These are phyloP conservation scores for Thecocarcelia acutangulata DNA, from an alignment of 2,888 invertebrate species.

Conservation along the genomic window DNA sequence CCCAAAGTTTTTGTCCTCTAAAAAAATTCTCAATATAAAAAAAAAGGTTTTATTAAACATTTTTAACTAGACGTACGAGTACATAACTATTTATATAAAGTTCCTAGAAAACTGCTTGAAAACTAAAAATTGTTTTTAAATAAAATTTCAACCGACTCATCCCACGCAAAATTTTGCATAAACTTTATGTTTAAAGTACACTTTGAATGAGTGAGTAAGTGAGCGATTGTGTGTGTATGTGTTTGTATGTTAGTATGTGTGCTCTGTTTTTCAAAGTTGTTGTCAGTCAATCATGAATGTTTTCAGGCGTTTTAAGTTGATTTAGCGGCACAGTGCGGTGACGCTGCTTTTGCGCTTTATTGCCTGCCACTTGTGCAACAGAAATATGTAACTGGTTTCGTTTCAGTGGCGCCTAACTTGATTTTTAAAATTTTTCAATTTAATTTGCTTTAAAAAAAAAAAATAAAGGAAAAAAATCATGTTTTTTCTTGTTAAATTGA, in stretches of 20 bases:
- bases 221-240: not conserved
- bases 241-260: not conserved
- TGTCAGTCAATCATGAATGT: conserved; percentile 58
- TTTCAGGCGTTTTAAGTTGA: conserved; percentile 42
- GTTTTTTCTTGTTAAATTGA: conserved; percentile 25
- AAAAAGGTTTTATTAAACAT: no score
- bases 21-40: no score
- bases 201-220: no score
- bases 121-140: no score
- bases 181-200: not conserved
- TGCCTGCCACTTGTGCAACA: conserved; percentile 63
- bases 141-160: conserved; percentile 17
- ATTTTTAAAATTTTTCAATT: conserved; percentile 33
- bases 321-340: conserved; percentile 3
- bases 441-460: conserved; percentile 13
- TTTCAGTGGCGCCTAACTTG: conserved; percentile 51
- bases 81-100: no score
- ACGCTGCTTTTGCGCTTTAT: conserved; percentile 39
- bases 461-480: conserved; percentile 25
- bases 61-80: not conserved
- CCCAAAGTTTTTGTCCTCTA: no score
- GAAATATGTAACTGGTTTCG: conserved; percentile 41
- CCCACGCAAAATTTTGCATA: conserved; percentile 47
- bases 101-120: no score
- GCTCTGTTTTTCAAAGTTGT: conserved; percentile 30